These are phyloP conservation scores for Peromyscus leucopus DNA, from an alignment of 2,113 vertebrate species.

Conservation along the genomic window DNA sequence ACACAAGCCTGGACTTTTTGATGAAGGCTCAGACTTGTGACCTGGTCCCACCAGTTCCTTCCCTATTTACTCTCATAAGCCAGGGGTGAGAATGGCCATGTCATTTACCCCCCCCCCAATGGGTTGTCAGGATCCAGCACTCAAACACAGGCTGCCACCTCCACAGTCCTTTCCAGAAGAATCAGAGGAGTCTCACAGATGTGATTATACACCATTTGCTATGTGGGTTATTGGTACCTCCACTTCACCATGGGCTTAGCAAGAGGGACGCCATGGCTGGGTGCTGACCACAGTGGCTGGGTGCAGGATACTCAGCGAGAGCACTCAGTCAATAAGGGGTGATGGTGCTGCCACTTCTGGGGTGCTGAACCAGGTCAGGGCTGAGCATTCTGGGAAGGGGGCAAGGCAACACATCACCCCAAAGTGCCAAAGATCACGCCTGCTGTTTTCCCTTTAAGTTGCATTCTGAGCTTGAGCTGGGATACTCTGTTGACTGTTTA, in stretches of 20 bases:
- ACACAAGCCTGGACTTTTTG: neutral
- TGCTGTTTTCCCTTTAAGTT: neutral
- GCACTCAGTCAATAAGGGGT: neutral
- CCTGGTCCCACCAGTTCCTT: neutral
- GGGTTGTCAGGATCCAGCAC: neutral
- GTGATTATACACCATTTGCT: neutral
- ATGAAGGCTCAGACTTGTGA: neutral
- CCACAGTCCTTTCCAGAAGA: neutral
- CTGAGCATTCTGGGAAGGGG: neutral
- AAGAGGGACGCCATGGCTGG: neutral
- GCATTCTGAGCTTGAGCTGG: constrained; percentile 3
- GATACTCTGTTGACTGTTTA: neutral
- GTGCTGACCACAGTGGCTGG: neutral
- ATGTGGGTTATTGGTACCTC: neutral
- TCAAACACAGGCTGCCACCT: neutral
- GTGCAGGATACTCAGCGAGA: neutral
- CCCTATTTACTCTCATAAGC: neutral
- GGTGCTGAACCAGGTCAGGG: neutral
- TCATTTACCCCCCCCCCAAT: neutral
- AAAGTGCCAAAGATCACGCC: neutral
- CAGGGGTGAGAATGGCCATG: neutral
- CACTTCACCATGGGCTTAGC: neutral
- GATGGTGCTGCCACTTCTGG: neutral
- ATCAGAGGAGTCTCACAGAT: neutral
- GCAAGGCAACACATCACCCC: neutral